phyloP scores from a whole-genome alignment of 1,140 invertebrate genomes.

The Stratiolaelaps scimitus region DNA sequence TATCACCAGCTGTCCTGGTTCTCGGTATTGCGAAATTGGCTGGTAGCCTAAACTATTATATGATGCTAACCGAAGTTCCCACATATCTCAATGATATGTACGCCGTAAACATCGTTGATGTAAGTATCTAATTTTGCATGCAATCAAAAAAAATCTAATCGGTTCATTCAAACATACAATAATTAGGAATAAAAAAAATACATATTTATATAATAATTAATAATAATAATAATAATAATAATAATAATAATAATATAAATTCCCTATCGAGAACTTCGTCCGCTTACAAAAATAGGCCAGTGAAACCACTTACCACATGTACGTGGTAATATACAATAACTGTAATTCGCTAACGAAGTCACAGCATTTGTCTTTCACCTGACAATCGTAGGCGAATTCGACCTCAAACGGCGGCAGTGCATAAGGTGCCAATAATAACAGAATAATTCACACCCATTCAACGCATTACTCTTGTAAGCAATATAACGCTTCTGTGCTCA shows the following conservation, averaged over 20 bases:
- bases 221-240: background rate
- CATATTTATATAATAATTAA: background rate
- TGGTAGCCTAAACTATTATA: background rate
- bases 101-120: slow-evolving; percentile 4
- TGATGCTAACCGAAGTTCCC: background rate
- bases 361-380: no score
- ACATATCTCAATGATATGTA: slow-evolving; percentile 19
- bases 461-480: no score
- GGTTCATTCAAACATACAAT: background rate
- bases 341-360: no score
- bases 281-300: background rate
- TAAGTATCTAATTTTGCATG: background rate
- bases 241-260: background rate
- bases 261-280: background rate
- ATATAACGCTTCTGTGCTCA: no score
- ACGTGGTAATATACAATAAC: no score
- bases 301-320: no score
- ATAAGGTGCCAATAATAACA: no score
- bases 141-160: no score
- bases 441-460: no score
- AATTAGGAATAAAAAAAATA: background rate
- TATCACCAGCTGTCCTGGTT: background rate
- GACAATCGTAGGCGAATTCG: no score
- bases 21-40: background rate
- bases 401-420: no score